phyloP scores from a whole-genome alignment of 2,113 vertebrate species.

The Glaucidium brasilianum region DNA sequence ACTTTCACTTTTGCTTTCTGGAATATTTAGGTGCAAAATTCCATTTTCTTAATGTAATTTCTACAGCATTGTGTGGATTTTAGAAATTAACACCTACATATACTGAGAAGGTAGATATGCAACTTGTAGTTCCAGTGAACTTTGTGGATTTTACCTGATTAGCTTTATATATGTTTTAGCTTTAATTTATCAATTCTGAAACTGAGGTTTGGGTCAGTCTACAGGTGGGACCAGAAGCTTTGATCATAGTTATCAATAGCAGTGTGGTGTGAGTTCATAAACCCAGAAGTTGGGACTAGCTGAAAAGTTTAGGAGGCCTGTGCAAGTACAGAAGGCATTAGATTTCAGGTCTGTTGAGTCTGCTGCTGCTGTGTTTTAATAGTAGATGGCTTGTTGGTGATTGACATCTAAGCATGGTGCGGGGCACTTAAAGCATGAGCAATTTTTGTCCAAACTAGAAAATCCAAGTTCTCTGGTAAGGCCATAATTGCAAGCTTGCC shows the following conservation, averaged over 20 bases:
- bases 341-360: not conserved
- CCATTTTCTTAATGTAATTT: not conserved
- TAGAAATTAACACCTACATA: not conserved
- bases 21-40: not conserved
- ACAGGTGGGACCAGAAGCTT: not conserved
- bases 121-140: not conserved
- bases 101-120: not conserved
- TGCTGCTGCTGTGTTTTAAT: not conserved
- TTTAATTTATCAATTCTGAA: not conserved
- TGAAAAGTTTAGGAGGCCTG: not conserved
- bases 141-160: not conserved
- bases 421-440: not conserved
- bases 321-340: not conserved
- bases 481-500: accelerated
- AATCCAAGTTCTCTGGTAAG: not conserved
- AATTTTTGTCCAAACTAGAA: not conserved
- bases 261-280: not conserved
- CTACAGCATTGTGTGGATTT: not conserved
- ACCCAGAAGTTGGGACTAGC: not conserved
- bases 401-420: not conserved
- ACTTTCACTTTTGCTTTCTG: not conserved
- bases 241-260: not conserved
- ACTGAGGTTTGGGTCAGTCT: not conserved
- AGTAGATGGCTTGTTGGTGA: not conserved
- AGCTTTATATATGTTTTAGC: not conserved